These are phyloP conservation scores for Sebastes fasciatus DNA, from an alignment of 2,113 vertebrate genomes.

Conservation along the genomic window DNA sequence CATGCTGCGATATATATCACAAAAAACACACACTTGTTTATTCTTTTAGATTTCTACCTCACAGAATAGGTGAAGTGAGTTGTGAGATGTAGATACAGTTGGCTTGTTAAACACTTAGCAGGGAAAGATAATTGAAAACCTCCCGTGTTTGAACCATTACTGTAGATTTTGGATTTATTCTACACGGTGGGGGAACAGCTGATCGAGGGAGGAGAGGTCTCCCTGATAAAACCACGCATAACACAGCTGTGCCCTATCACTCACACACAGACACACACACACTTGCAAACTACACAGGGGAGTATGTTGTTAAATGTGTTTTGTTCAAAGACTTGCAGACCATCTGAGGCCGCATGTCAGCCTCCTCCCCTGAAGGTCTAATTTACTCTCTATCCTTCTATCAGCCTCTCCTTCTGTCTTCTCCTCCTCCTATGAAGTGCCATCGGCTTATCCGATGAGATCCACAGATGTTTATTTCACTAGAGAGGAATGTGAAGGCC, in stretches of 20 bases:
- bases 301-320: slow-evolving; percentile 68
- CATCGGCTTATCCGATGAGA: slow-evolving; percentile 51
- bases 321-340: slow-evolving; percentile 63
- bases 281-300: slow-evolving; percentile 49
- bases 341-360: slow-evolving; percentile 64
- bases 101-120: slow-evolving; percentile 5
- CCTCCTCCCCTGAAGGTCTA: slow-evolving; percentile 56
- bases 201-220: slow-evolving; percentile 58
- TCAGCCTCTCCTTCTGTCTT: slow-evolving; percentile 41
- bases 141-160: slow-evolving; percentile 32
- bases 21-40: slow-evolving; percentile 9
- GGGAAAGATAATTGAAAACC: slow-evolving; percentile 30
- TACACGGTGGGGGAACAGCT: slow-evolving; percentile 49
- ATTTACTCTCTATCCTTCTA: slow-evolving; percentile 66
- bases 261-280: slow-evolving; percentile 14
- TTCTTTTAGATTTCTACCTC: background rate
- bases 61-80: background rate
- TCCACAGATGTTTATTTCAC: slow-evolving; percentile 69
- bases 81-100: background rate
- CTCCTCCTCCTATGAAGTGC: slow-evolving; percentile 33
- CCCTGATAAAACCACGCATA: slow-evolving; percentile 49
- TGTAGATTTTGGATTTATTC: slow-evolving; percentile 51
- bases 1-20: background rate
- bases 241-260: slow-evolving; percentile 66
- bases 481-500: slow-evolving; percentile 60